Percentiles rank a stretch among this genome's conserved stretches.
Evolutionary conservation across 2,113 vertebrate genomes (phyloP).

Genomic region (Glaucomys volans): DNA sequence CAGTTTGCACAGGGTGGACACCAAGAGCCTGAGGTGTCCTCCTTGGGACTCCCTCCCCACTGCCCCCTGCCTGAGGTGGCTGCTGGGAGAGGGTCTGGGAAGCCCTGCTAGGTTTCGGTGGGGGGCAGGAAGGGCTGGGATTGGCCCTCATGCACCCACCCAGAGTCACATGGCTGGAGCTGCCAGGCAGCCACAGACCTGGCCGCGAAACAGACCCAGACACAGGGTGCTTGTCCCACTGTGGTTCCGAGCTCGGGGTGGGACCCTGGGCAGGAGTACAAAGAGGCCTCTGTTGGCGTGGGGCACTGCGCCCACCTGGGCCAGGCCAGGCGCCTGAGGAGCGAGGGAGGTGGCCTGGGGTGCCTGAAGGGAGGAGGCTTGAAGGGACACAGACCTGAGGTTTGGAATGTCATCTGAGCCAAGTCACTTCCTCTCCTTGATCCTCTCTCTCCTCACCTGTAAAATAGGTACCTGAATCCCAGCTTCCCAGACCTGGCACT

Average conservation of each 20-base stretch:
- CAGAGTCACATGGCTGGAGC: background rate
- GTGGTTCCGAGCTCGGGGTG: slow-evolving; percentile 68
- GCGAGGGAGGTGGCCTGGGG: background rate
- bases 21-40: background rate
- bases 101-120: background rate
- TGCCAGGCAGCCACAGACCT: background rate
- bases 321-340: background rate
- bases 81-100: background rate
- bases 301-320: slow-evolving; percentile 48
- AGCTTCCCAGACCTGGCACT: background rate
- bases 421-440: background rate
- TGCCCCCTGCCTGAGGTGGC: background rate
- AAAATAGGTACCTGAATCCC: background rate
- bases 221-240: slow-evolving; percentile 69
- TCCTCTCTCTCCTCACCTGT: background rate
- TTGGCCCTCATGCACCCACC: background rate
- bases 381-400: background rate
- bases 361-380: background rate
- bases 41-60: background rate
- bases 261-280: slow-evolving; percentile 70
- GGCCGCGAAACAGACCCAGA: slow-evolving; percentile 33
- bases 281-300: slow-evolving; percentile 66
- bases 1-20: background rate
- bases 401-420: background rate
- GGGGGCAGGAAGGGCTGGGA: background rate